Conservation (phyloP, 2,113 vertebrate species). For the Dermatemys mawii region DNA sequence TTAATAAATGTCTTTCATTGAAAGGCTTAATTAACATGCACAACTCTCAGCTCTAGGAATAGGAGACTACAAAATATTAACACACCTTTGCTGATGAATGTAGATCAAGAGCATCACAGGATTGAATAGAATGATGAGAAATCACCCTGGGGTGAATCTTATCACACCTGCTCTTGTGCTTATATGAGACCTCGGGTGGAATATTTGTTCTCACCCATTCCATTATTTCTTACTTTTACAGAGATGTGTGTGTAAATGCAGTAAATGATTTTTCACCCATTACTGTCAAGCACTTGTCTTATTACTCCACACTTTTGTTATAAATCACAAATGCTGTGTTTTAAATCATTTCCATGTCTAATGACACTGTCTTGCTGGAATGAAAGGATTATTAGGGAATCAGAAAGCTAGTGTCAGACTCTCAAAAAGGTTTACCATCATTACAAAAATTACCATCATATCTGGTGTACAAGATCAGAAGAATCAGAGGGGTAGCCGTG, state of each 20-base stretch:
- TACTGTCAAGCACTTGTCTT: conserved; percentile 48
- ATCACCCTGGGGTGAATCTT: not conserved
- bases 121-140: conserved; percentile 6
- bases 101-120: conserved; percentile 7
- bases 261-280: conserved; percentile 47
- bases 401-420: not conserved
- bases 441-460: not conserved
- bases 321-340: conserved; percentile 37
- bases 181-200: not conserved
- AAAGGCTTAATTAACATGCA: conserved; percentile 51
- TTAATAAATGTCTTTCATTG: conserved; percentile 36
- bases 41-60: not conserved
- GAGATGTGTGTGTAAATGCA: not conserved
- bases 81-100: conserved; percentile 12
- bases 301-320: not conserved
- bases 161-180: not conserved
- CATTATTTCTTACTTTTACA: conserved; percentile 42
- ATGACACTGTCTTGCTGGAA: conserved; percentile 16
- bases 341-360: not conserved
- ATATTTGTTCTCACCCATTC: conserved; percentile 24
- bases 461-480: not conserved
- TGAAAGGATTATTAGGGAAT: conserved; percentile 8
- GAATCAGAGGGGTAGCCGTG: too few species aligned
- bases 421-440: not conserved
- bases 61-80: conserved; percentile 2